Base-by-base conservation (phyloP, 2,797 vertebrate species). In the Ficedula albicollis region DNA sequence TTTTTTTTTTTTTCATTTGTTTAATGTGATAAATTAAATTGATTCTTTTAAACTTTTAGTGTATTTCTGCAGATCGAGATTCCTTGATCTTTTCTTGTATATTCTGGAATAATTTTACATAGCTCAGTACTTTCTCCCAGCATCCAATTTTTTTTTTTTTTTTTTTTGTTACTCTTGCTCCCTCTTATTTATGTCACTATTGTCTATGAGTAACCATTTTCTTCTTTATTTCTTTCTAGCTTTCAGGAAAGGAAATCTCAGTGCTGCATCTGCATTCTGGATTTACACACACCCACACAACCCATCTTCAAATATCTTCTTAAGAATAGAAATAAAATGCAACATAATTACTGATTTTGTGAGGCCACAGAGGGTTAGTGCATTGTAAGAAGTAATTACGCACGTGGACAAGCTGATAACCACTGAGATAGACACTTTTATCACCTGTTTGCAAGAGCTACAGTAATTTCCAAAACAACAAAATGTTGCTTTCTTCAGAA, bases 341-440 rank as follows among this genome's bases (percentile, higher is more conserved):
- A 59, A 96, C 89, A 82, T 95, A 87, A 78, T 98, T 98, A 97
- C 96, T 87, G 97, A 97, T 98, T 98, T 98, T 98, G 97, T 98
- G 97, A 97, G 96, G 89, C 96, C 97, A 97, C 97, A 96, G 93
- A 97, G 96, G 91, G 95, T 95, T 98, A 97, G 95, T 97, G 94
- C 93, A 97, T 93, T 97, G 41, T 98, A 97, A 98, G 96, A 98
- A 98, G 97, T 97, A 98, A 98, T 98, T 98, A 98, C 69, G 79
- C 97, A 98, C 94, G 97, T 97, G 96, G 98, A 96, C 96, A 98
- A 98, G 95, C 93, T 98, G 98, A 98, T 98, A 98, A 97, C 90
- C 96, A 97, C 96, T 69, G 92, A 98, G 97, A 98, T 59, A 97
- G 97, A 80, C 84, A 94, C 87, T 98, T 98, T 98, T 98, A 98